Evolutionary conservation across 1,140 invertebrate species (phyloP).

Genomic region (Ridgeia piscesae): DNA sequence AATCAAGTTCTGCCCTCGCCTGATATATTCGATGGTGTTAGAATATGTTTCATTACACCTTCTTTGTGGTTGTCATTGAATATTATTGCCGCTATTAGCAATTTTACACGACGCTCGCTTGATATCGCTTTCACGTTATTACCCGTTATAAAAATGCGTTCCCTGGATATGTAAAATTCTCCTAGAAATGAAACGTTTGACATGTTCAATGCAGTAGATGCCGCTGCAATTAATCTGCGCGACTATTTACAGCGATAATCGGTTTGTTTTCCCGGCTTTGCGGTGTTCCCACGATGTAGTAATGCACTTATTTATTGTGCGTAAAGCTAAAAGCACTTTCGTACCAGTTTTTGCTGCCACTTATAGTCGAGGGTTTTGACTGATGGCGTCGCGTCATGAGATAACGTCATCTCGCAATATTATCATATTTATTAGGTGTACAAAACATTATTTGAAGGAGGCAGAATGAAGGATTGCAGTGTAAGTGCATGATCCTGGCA

Average conservation of each 20-base stretch:
- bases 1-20: not conserved
- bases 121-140: not conserved
- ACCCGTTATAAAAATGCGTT: not conserved
- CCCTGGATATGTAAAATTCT: not conserved
- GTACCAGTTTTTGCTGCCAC: not conserved
- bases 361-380: not conserved
- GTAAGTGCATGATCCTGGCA: not conserved
- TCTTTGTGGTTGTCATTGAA: slow-evolving; percentile 1
- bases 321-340: not conserved
- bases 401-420: not conserved
- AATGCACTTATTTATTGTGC: not conserved
- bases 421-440: slow-evolving; percentile 1
- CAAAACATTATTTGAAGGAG: not conserved
- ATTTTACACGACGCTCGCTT: not conserved
- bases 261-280: not conserved
- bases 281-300: not conserved
- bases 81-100: not conserved
- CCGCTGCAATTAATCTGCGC: not conserved
- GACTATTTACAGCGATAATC: not conserved
- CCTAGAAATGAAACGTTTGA: not conserved
- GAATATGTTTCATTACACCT: not conserved
- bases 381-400: not conserved
- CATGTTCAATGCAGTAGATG: not conserved
- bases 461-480: not conserved
- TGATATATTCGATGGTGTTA: not conserved